phyloP scores from a whole-genome alignment of 2,888 invertebrate genomes.

The Minunthozetes semirufus region DNA sequence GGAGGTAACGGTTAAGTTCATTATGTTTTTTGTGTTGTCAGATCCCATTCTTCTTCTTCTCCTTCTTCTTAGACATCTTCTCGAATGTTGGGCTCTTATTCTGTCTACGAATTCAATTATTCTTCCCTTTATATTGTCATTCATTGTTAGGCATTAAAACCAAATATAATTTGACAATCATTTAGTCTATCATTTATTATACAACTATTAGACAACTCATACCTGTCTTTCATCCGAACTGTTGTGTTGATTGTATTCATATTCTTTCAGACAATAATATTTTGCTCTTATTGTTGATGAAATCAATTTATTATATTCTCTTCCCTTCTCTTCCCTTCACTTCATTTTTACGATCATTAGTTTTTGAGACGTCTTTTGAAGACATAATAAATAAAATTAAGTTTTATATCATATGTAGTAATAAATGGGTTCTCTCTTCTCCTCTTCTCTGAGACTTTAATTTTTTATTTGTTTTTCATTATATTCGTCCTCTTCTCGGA shows the following conservation, averaged over 20 bases:
- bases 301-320: constrained; percentile 17
- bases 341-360: constrained; percentile 8
- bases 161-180: constrained; percentile 13
- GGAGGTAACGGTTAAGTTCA: background rate
- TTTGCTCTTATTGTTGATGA: background rate
- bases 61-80: background rate
- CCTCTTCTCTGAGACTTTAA: no score
- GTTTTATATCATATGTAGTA: background rate
- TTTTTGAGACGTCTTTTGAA: background rate
- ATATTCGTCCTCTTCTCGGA: background rate
- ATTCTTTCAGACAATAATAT: background rate
- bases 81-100: background rate
- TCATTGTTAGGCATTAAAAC: constrained; percentile 9
- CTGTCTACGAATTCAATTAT: constrained; percentile 10
- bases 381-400: constrained; percentile 13
- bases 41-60: background rate
- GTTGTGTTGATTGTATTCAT: background rate
- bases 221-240: background rate
- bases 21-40: background rate
- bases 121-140: constrained; percentile 11
- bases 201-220: constrained; percentile 5
- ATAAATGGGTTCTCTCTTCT: constrained; percentile 2
- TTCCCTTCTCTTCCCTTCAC: constrained; percentile 19
- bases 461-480: background rate
- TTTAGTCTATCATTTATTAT: background rate